phyloP scores from a whole-genome alignment of 2,797 vertebrate species.

The Gymnoscopelus microlampas region DNA sequence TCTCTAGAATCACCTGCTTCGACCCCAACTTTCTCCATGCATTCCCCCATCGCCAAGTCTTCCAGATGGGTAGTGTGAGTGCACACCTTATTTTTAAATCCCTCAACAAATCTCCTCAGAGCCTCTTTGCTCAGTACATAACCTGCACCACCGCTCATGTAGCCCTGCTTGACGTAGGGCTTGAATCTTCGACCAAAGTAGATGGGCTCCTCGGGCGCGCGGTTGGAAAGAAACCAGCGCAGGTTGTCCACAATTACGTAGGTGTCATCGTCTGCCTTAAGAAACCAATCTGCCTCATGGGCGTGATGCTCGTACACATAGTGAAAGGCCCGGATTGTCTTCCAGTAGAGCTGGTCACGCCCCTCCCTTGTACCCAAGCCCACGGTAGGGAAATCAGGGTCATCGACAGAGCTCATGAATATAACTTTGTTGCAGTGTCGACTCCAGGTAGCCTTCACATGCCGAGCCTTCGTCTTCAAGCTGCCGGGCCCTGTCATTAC shows the following conservation, averaged over 20 bases:
- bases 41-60: slow-evolving; percentile 93
- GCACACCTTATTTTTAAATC: slow-evolving; percentile 90
- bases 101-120: slow-evolving; percentile 89
- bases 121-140: slow-evolving; percentile 96
- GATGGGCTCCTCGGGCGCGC: slow-evolving; percentile 88
- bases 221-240: slow-evolving; percentile 90
- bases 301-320: slow-evolving; percentile 85
- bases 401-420: slow-evolving; percentile 86
- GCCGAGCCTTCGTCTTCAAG: slow-evolving; percentile 82
- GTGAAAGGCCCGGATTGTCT: slow-evolving; percentile 86
- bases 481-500: slow-evolving; percentile 87
- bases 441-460: slow-evolving; percentile 86
- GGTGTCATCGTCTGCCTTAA: slow-evolving; percentile 97
- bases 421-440: slow-evolving; percentile 86
- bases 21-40: slow-evolving; percentile 93
- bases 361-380: slow-evolving; percentile 84
- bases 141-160: slow-evolving; percentile 97
- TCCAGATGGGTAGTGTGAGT: slow-evolving; percentile 92
- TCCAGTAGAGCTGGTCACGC: slow-evolving; percentile 84
- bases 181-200: slow-evolving; percentile 96
- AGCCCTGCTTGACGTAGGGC: slow-evolving; percentile 93
- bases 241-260: slow-evolving; percentile 94
- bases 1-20: slow-evolving; percentile 94
- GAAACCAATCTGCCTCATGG: slow-evolving; percentile 95
- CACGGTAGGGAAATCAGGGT: slow-evolving; percentile 82